Conservation (phyloP, 2,113 vertebrate genomes). For the Sakesphorus luctuosus region DNA sequence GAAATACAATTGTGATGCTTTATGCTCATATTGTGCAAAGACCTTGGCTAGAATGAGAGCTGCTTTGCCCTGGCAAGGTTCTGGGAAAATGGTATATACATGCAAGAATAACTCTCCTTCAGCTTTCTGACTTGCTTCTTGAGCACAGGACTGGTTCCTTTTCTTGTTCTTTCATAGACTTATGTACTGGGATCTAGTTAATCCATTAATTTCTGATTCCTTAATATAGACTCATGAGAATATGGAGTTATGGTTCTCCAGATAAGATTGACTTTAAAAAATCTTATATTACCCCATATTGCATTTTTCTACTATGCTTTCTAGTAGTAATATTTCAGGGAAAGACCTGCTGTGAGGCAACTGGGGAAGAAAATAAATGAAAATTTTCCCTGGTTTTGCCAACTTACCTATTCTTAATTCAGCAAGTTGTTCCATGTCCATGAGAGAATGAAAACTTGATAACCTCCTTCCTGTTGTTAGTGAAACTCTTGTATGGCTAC, state of each 20-base stretch:
- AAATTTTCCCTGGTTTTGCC: neutral
- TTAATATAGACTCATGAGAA: neutral
- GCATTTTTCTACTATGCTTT: neutral
- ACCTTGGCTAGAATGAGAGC: neutral
- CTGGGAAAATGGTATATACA: neutral
- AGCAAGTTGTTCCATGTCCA: neutral
- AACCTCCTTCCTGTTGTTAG: neutral
- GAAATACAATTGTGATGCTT: neutral
- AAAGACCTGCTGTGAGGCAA: neutral
- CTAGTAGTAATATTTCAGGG: neutral
- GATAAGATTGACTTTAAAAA: neutral
- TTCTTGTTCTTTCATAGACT: neutral
- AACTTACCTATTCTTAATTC: neutral
- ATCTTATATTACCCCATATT: neutral
- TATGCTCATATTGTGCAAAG: neutral
- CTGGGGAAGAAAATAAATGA: neutral
- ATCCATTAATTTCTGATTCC: neutral
- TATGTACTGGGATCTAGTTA: neutral
- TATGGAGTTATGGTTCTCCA: neutral
- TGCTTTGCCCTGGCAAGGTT: neutral
- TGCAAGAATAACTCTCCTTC: neutral
- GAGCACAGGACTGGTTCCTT: neutral
- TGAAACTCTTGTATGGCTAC: neutral
- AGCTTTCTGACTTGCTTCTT: neutral
- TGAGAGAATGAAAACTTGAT: neutral